Base-by-base conservation (phyloP, 2,888 invertebrate species). In the Netelia fuscicornis region DNA sequence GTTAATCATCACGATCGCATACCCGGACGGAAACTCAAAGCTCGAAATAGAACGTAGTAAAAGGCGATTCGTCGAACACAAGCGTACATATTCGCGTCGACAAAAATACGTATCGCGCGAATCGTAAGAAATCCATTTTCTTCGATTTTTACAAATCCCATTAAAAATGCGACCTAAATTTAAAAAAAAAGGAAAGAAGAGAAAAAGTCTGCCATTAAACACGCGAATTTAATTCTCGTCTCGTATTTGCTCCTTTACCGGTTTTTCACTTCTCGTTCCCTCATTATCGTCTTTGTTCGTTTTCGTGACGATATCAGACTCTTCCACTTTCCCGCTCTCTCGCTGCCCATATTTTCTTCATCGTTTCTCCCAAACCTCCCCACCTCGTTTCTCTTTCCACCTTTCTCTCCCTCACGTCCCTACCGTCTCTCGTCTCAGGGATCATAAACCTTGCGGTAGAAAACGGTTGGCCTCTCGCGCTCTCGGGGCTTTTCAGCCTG, bases 401-500 rank as follows among this genome's bases (percentile, higher is more conserved):
- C 23, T 56, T 60, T 54, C 42, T 25, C 30, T 64, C 72, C 64
- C 81, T 85, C 83, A 87, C 87, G 77, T 81, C 83, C 74, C 83
- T 9, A 17, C 58, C 17, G 17, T 85, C 86, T 86, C 89, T 86
- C 78, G 86, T 86, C 85, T 83, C 81, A 72, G 86, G 88, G 88
- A 91, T 92, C 91, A 90, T 91, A 92, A 92, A 91, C 89, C 90
- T 90, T 91, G 91, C 89, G 90, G 91, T 90, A 89, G 90, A 88
- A 88, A 90, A 90, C 89, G 90, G 85, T 74, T 85, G 54, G 71
- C 75, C 71, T 70, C 83, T 79, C 78, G 64, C 87, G 86, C 87
- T 91, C 92, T 91, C 91, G 91, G 92, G 93, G 92, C 93, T 92
- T 93, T 92, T 91, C 90, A 90, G 91, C 87, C 89, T 17, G 58